These are phyloP conservation scores for Heteronetta atricapilla DNA, from an alignment of 2,113 vertebrate species.

Conservation along the genomic window DNA sequence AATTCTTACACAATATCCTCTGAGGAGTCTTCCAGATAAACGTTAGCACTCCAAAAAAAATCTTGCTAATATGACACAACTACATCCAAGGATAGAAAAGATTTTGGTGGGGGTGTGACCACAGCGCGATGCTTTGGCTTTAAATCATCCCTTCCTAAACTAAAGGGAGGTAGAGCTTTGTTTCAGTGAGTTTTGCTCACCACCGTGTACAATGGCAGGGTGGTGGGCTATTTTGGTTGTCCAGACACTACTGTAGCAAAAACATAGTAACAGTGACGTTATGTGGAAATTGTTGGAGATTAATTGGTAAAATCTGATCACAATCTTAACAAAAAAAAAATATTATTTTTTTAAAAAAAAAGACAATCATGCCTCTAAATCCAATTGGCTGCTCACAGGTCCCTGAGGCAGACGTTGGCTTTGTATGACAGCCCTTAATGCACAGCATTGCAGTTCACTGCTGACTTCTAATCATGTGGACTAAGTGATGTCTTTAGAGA, in stretches of 20 bases:
- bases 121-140: neutral
- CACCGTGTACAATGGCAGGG: rapidly evolving
- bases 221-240: neutral
- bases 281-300: neutral
- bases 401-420: neutral
- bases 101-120: neutral
- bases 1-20: neutral
- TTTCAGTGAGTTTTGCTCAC: neutral
- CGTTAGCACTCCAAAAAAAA: neutral
- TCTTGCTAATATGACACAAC: neutral
- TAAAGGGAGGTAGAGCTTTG: neutral
- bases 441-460: neutral
- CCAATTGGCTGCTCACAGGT: neutral
- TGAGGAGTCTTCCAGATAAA: neutral
- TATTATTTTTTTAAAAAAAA: too few relatives aligned
- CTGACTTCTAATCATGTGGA: neutral
- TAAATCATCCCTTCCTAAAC: neutral
- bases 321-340: neutral
- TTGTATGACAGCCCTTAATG: neutral
- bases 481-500: neutral
- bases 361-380: neutral
- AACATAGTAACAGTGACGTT: neutral
- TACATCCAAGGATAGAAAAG: neutral
- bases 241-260: neutral
- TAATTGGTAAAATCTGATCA: neutral